Evolutionary conservation across 2,888 invertebrate species (phyloP).

Genomic region (Molorchus minor): DNA sequence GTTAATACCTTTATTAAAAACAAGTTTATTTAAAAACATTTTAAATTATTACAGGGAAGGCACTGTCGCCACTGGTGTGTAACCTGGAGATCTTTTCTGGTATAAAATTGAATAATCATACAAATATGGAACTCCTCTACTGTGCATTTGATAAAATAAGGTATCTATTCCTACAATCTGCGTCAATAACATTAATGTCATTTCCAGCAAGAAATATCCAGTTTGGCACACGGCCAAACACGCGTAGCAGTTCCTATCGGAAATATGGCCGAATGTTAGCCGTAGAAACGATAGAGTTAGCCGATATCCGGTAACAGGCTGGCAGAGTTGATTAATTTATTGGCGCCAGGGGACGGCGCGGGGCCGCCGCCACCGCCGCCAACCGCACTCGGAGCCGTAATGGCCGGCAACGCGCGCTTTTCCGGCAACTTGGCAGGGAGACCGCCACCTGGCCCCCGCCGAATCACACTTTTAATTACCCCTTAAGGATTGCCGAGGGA

Average conservation of each 20-base stretch:
- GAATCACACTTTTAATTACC: constrained; percentile 43
- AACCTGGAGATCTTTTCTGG: too few species aligned
- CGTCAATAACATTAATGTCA: too few species aligned
- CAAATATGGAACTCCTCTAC: too few species aligned
- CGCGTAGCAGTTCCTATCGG: constrained; percentile 19
- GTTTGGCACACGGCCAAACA: constrained; percentile 14
- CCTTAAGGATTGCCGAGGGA: constrained; percentile 45
- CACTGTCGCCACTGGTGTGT: too few species aligned
- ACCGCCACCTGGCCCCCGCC: constrained; percentile 19
- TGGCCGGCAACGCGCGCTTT: constrained; percentile 47
- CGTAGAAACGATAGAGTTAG: constrained; percentile 21
- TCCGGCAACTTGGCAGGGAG: constrained; percentile 28
- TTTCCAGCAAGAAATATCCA: too few species aligned
- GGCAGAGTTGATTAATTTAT: constrained; percentile 63
- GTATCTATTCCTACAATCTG: too few species aligned
- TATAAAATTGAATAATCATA: too few species aligned
- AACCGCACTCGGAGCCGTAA: constrained; percentile 52
- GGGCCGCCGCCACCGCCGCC: constrained; percentile 47
- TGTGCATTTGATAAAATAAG: too few species aligned
- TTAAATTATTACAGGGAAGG: too few species aligned
- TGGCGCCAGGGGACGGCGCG: constrained; percentile 58
- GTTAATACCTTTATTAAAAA: too few species aligned
- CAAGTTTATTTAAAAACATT: too few species aligned
- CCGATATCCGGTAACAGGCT: constrained; percentile 47
- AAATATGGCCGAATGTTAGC: constrained; percentile 30